Evolutionary conservation across 2,797 vertebrate species (phyloP), one percentile per base, ranked within the genome.

Genomic region (Cirrhinus molitorella): DNA sequence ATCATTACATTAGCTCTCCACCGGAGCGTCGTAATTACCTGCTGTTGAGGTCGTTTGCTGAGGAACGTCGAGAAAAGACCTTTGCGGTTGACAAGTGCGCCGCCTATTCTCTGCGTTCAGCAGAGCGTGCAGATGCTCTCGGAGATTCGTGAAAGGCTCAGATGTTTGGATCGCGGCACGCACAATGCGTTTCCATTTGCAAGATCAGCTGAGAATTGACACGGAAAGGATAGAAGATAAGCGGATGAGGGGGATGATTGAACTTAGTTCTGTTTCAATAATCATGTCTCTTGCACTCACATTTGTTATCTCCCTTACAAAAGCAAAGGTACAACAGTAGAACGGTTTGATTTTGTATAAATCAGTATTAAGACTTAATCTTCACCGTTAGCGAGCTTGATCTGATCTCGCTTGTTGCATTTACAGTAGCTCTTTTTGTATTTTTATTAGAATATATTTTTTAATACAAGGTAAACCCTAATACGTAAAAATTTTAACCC

Each of bases 1-100:
- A 78, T 85, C 72, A 83, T 80, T 68, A 75, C 79, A 83, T 79
- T 78, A 73, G 61, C 65, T 70, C 70, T 25, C 21, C 40, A 17
- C 49, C 25, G 68, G 25, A 85, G 28, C 57, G 49, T 57, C 19
- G n/a, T 73, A 87, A 85, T 79, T 83, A 49, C 65, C 49, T 61
- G 31, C 25, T 51, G 65, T 57, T 59, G 65, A 57, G 78, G 31
- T 57, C 78, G 17, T 57, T 37, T 57, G 34, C 34, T 85, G 40
- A 57, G 19, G 9, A 59, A 21, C 43, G 34, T 45, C 11, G 28
- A 76, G 67, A 57, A 80, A 79, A 34, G 49, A 45, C 81, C 51
- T 70, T 47, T 80, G 76, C 43, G 43, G 40, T 34, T 14, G 13
- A 23, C 28, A 49, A 63, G 28, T 23, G 13, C 51, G n/a, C 13